phyloP scores from a whole-genome alignment of 2,113 vertebrate genomes.

The Nematolebias whitei region DNA sequence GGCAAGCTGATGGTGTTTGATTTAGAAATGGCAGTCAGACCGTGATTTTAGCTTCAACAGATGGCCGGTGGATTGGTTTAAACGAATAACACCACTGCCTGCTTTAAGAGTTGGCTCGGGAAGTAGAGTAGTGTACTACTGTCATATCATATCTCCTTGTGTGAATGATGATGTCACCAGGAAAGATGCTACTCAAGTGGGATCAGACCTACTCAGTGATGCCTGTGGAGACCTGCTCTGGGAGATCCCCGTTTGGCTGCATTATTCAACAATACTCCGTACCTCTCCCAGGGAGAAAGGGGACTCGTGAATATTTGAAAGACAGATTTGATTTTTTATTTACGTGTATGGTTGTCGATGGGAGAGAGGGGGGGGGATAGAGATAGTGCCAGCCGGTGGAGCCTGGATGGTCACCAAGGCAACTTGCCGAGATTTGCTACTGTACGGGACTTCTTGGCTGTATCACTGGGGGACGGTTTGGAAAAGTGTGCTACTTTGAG shows the following conservation, averaged over 20 bases:
- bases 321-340: slow-evolving; percentile 78
- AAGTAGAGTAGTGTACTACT: slow-evolving; percentile 72
- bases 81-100: slow-evolving; percentile 78
- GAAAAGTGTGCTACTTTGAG: slow-evolving; percentile 58
- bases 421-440: slow-evolving; percentile 72
- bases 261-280: slow-evolving; percentile 82
- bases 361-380: slow-evolving; percentile 39
- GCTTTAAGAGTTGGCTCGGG: slow-evolving; percentile 74
- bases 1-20: slow-evolving; percentile 67
- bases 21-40: slow-evolving; percentile 74
- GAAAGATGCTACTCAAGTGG: slow-evolving; percentile 74
- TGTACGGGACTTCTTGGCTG: slow-evolving; percentile 69
- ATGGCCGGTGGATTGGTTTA: slow-evolving; percentile 77
- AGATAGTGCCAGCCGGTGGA: slow-evolving; percentile 70
- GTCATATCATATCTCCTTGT: slow-evolving; percentile 70
- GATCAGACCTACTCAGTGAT: slow-evolving; percentile 76
- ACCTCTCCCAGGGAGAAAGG: slow-evolving; percentile 71
- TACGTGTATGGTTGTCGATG: slow-evolving; percentile 73
- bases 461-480: slow-evolving; percentile 63
- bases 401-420: slow-evolving; percentile 75
- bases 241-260: slow-evolving; percentile 80
- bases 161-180: slow-evolving; percentile 74
- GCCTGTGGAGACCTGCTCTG: slow-evolving; percentile 73
- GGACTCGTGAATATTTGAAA: slow-evolving; percentile 82
- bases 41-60: slow-evolving; percentile 76